Conservation (phyloP, 2,113 vertebrate genomes). For the Stercorarius parasiticus region DNA sequence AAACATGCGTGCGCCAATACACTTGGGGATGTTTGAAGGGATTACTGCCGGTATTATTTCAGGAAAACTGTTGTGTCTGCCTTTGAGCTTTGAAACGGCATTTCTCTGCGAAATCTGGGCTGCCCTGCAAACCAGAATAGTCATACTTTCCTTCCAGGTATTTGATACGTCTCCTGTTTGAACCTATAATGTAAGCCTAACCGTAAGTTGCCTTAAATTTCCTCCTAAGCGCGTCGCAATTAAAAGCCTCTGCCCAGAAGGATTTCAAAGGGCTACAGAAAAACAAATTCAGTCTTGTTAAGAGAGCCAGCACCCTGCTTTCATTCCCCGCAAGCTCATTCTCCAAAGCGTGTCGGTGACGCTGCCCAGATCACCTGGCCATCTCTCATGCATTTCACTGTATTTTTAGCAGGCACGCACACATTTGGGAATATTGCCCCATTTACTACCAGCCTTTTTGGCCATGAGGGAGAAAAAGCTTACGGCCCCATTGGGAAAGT, state of each 20-base stretch:
- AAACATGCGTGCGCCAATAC: conserved; percentile 27
- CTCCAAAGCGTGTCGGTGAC: background rate
- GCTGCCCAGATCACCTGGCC: background rate
- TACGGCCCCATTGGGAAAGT: accelerated
- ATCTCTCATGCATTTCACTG: background rate
- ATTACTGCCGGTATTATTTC: conserved; percentile 57
- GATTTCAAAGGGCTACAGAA: background rate
- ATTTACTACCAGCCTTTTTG: background rate
- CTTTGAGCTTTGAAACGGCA: background rate
- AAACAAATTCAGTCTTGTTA: background rate
- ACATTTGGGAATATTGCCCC: background rate
- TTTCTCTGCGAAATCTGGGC: conserved; percentile 11
- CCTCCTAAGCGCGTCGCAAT: background rate
- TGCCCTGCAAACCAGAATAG: background rate
- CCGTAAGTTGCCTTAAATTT: background rate
- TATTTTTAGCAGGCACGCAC: background rate
- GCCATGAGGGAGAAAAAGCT: background rate
- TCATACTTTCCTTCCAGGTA: conserved; percentile 44
- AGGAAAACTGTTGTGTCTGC: conserved; percentile 54
- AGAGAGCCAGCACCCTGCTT: background rate
- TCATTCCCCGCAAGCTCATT: background rate
- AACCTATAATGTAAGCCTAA: background rate
- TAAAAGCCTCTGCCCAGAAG: conserved; percentile 10
- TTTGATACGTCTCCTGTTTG: background rate
- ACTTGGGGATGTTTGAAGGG: conserved; percentile 45